Evolutionary conservation across 2,888 invertebrate species (phyloP).

Genomic region (Allacma fusca): DNA sequence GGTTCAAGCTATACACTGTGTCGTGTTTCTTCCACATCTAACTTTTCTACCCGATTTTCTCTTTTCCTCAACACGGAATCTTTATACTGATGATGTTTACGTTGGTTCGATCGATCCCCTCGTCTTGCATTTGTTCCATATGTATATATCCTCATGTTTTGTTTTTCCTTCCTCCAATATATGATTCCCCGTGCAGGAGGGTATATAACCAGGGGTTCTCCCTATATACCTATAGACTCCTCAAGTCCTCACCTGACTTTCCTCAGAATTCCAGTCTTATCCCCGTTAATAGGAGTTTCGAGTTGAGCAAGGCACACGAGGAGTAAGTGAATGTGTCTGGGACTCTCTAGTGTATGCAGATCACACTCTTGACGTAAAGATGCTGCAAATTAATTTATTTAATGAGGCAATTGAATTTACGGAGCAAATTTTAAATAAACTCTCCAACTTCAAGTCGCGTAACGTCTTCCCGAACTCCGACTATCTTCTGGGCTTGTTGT

Average conservation of each 20-base stretch:
- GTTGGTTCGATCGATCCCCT: conserved; percentile 34
- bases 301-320: neutral
- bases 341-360: neutral
- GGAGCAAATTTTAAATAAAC: neutral
- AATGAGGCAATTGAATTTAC: conserved; percentile 16
- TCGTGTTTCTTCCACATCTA: neutral
- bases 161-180: conserved; percentile 17
- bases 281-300: neutral
- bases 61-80: conserved; percentile 26
- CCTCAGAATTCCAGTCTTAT: conserved; percentile 2
- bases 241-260: conserved; percentile 22
- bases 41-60: conserved; percentile 35
- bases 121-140: conserved; percentile 34
- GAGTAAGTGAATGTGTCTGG: neutral
- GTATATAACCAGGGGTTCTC: neutral
- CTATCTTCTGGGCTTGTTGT: too few relatives aligned
- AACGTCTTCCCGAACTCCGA: neutral
- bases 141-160: conserved; percentile 19
- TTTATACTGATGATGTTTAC: conserved; percentile 36
- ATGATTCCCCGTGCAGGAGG: neutral
- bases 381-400: conserved; percentile 13
- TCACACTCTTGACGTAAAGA: neutral
- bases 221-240: neutral
- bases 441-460: neutral
- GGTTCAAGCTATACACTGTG: conserved; percentile 24